These are phyloP conservation scores for Pipra filicauda DNA, from an alignment of 2,113 vertebrate genomes.

Conservation along the genomic window DNA sequence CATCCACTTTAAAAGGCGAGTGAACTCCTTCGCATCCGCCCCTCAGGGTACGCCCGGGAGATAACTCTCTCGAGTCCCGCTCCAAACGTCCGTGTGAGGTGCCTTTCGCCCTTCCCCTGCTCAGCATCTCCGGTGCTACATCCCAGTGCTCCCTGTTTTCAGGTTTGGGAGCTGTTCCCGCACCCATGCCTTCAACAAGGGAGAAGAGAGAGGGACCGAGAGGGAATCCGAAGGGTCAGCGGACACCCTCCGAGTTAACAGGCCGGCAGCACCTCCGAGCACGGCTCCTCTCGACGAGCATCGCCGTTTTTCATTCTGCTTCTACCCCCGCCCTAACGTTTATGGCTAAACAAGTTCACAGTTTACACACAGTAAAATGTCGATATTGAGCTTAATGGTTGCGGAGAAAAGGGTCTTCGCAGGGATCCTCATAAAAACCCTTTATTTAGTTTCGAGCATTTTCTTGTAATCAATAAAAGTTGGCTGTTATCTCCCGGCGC, in stretches of 20 bases:
- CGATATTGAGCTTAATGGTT: slow-evolving; percentile 15
- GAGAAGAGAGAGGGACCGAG: neutral
- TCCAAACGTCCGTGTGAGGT: fast-evolving
- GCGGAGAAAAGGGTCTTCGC: neutral
- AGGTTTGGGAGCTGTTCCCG: neutral
- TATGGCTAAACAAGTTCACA: slow-evolving; percentile 34
- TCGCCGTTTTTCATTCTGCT: neutral
- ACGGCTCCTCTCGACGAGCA: neutral
- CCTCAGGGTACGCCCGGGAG: fast-evolving
- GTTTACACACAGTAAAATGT: slow-evolving; percentile 38
- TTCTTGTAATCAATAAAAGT: slow-evolving; percentile 70
- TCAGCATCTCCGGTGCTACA: neutral
- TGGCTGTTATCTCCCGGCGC: slow-evolving; percentile 58
- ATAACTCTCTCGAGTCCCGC: neutral
- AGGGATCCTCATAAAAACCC: slow-evolving; percentile 61
- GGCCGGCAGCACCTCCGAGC: neutral
- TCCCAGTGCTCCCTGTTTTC: neutral
- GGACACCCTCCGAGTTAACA: neutral
- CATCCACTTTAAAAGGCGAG: neutral
- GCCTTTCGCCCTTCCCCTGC: neutral
- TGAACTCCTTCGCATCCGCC: fast-evolving
- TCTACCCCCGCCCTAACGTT: neutral
- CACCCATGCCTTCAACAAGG: neutral
- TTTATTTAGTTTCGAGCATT: slow-evolving; percentile 59
- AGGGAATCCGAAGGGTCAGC: neutral